These are phyloP conservation scores for Brachyptera risi DNA, from an alignment of 2,888 invertebrate species.

Conservation along the genomic window DNA sequence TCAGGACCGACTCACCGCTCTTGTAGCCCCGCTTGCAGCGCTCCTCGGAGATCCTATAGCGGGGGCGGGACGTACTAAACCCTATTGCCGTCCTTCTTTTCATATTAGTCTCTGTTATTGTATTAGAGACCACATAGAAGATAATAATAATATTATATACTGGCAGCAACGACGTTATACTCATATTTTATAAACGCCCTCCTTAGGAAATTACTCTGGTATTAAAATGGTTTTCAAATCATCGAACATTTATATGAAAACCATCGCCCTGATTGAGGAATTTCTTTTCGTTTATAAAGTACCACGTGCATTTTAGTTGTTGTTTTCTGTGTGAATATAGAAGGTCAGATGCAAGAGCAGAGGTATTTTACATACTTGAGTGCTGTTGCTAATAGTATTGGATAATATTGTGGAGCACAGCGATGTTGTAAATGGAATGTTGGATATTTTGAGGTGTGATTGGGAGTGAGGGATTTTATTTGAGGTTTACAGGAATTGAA, in stretches of 20 bases:
- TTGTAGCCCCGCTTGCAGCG: background rate
- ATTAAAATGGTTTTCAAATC: conserved; percentile 12
- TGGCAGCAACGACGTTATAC: background rate
- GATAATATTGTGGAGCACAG: too few species aligned
- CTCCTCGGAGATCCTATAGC: background rate
- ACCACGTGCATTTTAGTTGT: too few species aligned
- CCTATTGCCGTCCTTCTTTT: conserved; percentile 11
- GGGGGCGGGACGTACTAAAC: conserved; percentile 25
- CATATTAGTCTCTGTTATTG: too few species aligned
- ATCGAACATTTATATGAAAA: background rate
- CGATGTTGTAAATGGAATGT: too few species aligned
- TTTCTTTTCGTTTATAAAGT: too few species aligned
- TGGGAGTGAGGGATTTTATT: too few species aligned
- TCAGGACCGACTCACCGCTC: conserved; percentile 17
- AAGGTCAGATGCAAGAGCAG: too few species aligned
- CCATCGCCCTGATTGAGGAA: conserved; percentile 1
- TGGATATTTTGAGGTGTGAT: too few species aligned
- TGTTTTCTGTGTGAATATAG: too few species aligned
- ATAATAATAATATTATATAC: background rate
- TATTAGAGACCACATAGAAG: background rate
- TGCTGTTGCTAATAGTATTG: too few species aligned
- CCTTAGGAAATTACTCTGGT: conserved; percentile 14
- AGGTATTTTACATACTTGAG: too few species aligned
- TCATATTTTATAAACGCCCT: conserved; percentile 13
- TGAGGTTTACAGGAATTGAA: too few species aligned